Base-by-base conservation (phyloP, 2,797 vertebrate species). In the Sebastes glaucus region DNA sequence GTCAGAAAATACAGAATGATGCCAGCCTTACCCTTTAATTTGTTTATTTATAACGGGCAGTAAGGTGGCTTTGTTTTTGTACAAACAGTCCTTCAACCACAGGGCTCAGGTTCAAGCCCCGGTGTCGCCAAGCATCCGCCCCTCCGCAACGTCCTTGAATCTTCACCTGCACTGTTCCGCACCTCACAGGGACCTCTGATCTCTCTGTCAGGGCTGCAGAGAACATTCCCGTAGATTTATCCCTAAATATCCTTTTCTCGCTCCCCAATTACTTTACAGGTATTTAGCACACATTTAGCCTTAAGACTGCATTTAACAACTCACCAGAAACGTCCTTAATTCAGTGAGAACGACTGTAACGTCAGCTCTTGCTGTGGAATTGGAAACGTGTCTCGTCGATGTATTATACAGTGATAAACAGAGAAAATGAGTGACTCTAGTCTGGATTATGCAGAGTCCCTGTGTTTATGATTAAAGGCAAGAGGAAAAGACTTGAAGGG, bases 391-490 rank as follows among this genome's bases (percentile, higher is more conserved):
- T 78, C 75, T 80, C 30, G 27, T 38, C 38, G 4, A 35, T 83
- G 75, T 66, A 80, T 80, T 70, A 74, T 53, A 71, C 22, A 68
- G 49, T 56, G 63, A 84, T 68, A 73, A 82, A 84, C 52, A 76
- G 63, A 79, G 33, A 35, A 46, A 63, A 75, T 22, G 60, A 76
- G 62, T 0, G 53, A 63, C 33, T 77, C 22, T 74, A 55, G 71
- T 68, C 42, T 64, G 78, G 78, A 88, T 86, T 80, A 77, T 81
- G 57, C 71, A 59, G 65, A 52, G 74, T 83, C 65, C 77, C 46
- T 11, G 65, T 72, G 71, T 84, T 71, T 55, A 49, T 85, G 80
- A 89, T 92, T 87, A 90, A 86, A 90, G 55, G 25, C 33, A 60
- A 71, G 23, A 55, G 49, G 65, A 27, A 63, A 74, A 35, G 49